Conservation (phyloP, 1,140 invertebrate genomes). For the Antheraea mylitta region DNA sequence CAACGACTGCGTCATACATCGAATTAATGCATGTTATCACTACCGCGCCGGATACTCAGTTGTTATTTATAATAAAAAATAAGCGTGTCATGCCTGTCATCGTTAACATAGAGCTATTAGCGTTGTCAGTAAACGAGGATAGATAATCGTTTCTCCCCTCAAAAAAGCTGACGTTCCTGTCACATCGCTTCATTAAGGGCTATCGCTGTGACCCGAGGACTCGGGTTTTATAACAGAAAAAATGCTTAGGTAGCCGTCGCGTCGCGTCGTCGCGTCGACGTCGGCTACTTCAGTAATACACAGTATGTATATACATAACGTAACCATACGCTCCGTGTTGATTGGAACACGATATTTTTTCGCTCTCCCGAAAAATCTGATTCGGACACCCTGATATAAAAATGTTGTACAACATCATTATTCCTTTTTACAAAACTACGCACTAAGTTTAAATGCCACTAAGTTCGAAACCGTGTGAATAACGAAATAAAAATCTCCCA, state of each 20-base stretch:
- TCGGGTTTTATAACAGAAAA: slow-evolving; percentile 1
- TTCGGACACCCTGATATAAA: no score
- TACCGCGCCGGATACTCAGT: not conserved
- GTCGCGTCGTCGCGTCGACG: no score
- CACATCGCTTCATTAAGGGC: slow-evolving; percentile 19
- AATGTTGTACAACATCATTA: no score
- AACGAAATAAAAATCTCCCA: no score
- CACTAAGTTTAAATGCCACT: no score
- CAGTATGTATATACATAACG: not conserved
- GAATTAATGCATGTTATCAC: not conserved
- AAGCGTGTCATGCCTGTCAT: slow-evolving; percentile 17
- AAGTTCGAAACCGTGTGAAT: no score
- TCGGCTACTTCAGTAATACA: no score
- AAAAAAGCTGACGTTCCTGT: slow-evolving; percentile 20
- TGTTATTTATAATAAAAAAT: slow-evolving; percentile 17
- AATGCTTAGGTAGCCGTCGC: not conserved
- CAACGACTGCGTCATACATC: no score
- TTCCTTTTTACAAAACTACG: no score
- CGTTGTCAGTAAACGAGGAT: slow-evolving; percentile 19
- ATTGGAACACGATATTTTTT: no score
- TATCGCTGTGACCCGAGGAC: slow-evolving; percentile 8
- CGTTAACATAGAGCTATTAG: slow-evolving; percentile 19
- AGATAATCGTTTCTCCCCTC: slow-evolving; percentile 21
- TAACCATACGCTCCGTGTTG: not conserved
- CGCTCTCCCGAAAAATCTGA: no score